Evolutionary conservation across 2,797 vertebrate genomes (phyloP).

Genomic region (Sciurus carolinensis): DNA sequence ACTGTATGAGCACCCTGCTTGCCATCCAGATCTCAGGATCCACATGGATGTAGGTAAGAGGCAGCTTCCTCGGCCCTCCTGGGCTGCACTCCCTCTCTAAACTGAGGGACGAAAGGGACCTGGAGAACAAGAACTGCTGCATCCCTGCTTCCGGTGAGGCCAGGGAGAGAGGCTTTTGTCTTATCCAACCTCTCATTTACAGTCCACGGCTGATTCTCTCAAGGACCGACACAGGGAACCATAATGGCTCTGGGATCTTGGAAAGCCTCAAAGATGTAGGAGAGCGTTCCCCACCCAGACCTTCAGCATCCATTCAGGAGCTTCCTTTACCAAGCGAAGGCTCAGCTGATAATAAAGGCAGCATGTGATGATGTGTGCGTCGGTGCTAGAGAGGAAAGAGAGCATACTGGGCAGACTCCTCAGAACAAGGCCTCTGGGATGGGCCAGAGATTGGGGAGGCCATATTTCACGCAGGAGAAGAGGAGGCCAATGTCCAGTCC

Average conservation of each 20-base stretch:
- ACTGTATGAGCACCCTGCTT: neutral
- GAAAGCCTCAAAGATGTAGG: neutral
- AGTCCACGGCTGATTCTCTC: neutral
- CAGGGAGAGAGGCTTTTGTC: too few relatives aligned
- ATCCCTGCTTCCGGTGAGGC: neutral
- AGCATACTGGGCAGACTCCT: too few relatives aligned
- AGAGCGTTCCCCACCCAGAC: neutral
- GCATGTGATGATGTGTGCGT: neutral
- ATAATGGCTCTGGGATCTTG: neutral
- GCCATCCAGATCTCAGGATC: neutral
- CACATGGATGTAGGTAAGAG: accelerated
- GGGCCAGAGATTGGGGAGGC: neutral
- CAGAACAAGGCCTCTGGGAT: neutral
- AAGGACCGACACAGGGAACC: accelerated
- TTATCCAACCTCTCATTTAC: accelerated
- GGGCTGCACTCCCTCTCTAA: neutral
- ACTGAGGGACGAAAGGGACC: too few relatives aligned
- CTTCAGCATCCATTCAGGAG: neutral
- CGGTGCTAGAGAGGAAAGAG: neutral
- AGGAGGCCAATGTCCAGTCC: neutral
- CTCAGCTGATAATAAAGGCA: neutral
- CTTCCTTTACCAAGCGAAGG: neutral
- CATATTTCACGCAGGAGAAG: neutral
- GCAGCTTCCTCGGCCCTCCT: neutral
- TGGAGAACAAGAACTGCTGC: neutral